phyloP scores from a whole-genome alignment of 2,888 invertebrate species.

The Drosophila basisetae region DNA sequence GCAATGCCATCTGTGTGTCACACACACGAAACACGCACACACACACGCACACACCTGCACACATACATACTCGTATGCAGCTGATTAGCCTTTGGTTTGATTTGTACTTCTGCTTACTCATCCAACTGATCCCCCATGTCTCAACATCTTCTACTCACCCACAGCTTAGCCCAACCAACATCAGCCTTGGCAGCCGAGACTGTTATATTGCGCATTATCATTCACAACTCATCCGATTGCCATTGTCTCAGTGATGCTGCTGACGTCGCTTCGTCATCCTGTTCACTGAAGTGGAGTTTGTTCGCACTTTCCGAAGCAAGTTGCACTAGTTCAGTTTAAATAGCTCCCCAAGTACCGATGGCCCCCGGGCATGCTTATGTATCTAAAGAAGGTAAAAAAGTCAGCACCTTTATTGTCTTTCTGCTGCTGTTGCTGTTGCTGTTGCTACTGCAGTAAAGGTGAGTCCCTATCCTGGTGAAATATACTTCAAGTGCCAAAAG shows the following conservation, averaged over 20 bases:
- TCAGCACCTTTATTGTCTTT: conserved; percentile 54
- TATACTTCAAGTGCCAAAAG: conserved; percentile 65
- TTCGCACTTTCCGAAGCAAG: conserved; percentile 35
- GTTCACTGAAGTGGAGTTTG: conserved; percentile 52
- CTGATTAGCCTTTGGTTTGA: conserved; percentile 45
- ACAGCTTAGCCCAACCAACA: conserved; percentile 19
- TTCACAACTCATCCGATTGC: conserved; percentile 78
- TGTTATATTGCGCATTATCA: conserved; percentile 62
- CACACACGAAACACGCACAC: conserved; percentile 23
- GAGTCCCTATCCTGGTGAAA: conserved; percentile 44
- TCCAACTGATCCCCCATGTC: conserved; percentile 30
- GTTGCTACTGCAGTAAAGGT: conserved; percentile 46
- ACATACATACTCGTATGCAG: conserved; percentile 19
- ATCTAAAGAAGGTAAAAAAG: conserved; percentile 27
- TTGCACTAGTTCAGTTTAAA: conserved; percentile 55
- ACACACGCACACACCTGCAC: background rate
- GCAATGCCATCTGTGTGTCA: conserved; percentile 46
- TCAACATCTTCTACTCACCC: conserved; percentile 26
- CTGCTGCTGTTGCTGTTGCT: conserved; percentile 8
- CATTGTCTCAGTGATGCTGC: conserved; percentile 63
- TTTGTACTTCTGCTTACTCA: conserved; percentile 45
- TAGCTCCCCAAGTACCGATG: conserved; percentile 25
- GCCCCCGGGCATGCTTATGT: conserved; percentile 65
- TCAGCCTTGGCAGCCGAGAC: background rate
- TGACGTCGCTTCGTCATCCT: conserved; percentile 34